These are phyloP conservation scores for Drosophila lacertosa DNA, from an alignment of 1,140 invertebrate species.

Conservation along the genomic window DNA sequence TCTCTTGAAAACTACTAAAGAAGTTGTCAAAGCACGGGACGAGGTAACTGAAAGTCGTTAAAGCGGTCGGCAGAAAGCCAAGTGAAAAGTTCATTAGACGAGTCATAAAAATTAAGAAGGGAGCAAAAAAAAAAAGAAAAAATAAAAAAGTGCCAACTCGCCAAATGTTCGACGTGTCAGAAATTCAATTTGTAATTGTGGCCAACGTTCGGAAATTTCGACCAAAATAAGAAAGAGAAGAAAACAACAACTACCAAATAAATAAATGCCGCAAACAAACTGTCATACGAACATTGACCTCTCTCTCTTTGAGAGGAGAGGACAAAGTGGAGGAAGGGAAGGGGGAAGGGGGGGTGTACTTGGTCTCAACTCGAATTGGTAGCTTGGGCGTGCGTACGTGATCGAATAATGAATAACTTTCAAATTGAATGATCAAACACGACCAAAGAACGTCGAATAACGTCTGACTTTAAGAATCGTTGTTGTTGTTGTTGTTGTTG, in stretches of 20 bases:
- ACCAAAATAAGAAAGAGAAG: constrained; percentile 8
- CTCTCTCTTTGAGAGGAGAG: not conserved
- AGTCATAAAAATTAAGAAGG: constrained; percentile 66
- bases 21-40: constrained; percentile 56
- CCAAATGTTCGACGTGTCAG: constrained; percentile 60
- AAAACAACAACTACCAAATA: not conserved
- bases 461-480: constrained; percentile 34
- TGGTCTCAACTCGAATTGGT: constrained; percentile 23
- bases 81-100: constrained; percentile 79
- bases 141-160: constrained; percentile 7
- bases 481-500: constrained; percentile 12
- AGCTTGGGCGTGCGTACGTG: constrained; percentile 66
- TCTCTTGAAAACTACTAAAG: constrained; percentile 60
- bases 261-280: constrained; percentile 62
- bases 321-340: not conserved
- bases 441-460: constrained; percentile 48
- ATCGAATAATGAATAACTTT: constrained; percentile 83
- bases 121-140: constrained; percentile 1
- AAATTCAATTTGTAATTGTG: constrained; percentile 77
- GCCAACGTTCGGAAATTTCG: constrained; percentile 42
- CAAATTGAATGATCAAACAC: constrained; percentile 81
- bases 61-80: constrained; percentile 23
- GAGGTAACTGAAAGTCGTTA: constrained; percentile 24
- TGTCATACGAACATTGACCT: constrained; percentile 75
- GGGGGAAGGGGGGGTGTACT: not conserved